These are phyloP conservation scores for Coboldia fuscipes DNA, from an alignment of 1,140 invertebrate species.

Conservation along the genomic window DNA sequence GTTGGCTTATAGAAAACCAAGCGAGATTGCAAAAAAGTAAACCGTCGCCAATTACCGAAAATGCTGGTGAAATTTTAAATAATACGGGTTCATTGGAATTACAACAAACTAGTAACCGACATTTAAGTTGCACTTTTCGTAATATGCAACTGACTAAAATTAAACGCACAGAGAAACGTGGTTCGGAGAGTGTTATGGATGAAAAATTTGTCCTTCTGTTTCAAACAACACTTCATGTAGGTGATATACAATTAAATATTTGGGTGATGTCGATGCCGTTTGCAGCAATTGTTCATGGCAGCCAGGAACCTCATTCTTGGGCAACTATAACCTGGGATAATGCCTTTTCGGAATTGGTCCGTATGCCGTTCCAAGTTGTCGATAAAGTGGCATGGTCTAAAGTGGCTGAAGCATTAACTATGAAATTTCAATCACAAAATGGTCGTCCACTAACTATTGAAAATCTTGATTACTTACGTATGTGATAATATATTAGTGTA, in stretches of 20 bases:
- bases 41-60: background rate
- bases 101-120: constrained; percentile 43
- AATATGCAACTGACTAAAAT: constrained; percentile 82
- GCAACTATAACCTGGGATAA: constrained; percentile 92
- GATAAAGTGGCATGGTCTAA: constrained; percentile 66
- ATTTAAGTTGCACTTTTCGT: constrained; percentile 25
- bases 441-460: constrained; percentile 56
- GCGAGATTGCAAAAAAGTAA: background rate
- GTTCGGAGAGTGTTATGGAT: constrained; percentile 83
- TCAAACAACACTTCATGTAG: background rate
- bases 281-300: constrained; percentile 87
- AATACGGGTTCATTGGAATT: constrained; percentile 85
- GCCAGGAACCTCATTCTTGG: constrained; percentile 87
- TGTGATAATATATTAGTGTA: constrained; percentile 8
- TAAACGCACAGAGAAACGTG: constrained; percentile 68
- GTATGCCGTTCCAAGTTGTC: constrained; percentile 67
- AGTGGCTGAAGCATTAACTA: constrained; percentile 63
- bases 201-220: constrained; percentile 73
- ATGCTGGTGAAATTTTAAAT: constrained; percentile 79
- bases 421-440: constrained; percentile 63
- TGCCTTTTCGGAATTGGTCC: constrained; percentile 69
- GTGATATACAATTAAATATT: constrained; percentile 18
- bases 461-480: constrained; percentile 59
- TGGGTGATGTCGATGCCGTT: constrained; percentile 82
- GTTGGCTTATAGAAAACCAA: background rate